Evolutionary conservation across 1,140 invertebrate genomes (phyloP).

Genomic region (Formica exsecta): DNA sequence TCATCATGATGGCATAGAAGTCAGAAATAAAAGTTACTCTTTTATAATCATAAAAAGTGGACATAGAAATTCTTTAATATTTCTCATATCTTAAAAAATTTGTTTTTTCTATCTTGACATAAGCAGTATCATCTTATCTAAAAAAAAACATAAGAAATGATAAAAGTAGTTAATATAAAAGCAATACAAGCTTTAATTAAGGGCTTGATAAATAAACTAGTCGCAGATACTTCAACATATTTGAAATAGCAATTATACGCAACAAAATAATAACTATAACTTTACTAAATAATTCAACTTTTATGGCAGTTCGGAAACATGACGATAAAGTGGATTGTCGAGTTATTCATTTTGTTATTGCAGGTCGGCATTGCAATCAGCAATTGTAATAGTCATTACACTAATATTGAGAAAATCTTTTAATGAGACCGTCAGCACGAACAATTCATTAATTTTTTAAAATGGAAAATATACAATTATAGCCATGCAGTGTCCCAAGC

Average conservation of each 20-base stretch:
- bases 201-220: background rate
- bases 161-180: background rate
- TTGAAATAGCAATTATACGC: background rate
- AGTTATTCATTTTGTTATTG: background rate
- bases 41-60: background rate
- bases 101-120: background rate
- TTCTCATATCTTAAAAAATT: background rate
- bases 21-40: background rate
- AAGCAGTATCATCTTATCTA: too few relatives aligned
- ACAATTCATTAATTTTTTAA: slow-evolving; percentile 50
- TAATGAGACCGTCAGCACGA: slow-evolving; percentile 7
- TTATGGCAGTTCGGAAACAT: slow-evolving; percentile 4
- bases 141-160: background rate
- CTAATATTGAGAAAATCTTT: slow-evolving; percentile 36
- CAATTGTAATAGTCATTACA: slow-evolving; percentile 23
- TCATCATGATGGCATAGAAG: background rate
- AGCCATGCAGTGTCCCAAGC: background rate
- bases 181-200: background rate
- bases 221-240: background rate
- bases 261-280: slow-evolving; percentile 10
- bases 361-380: background rate
- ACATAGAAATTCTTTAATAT: background rate
- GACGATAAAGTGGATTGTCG: background rate
- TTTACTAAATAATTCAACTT: slow-evolving; percentile 1
- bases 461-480: slow-evolving; percentile 33